Conservation (phyloP, 2,113 vertebrate species). For the Microtus ochrogaster region DNA sequence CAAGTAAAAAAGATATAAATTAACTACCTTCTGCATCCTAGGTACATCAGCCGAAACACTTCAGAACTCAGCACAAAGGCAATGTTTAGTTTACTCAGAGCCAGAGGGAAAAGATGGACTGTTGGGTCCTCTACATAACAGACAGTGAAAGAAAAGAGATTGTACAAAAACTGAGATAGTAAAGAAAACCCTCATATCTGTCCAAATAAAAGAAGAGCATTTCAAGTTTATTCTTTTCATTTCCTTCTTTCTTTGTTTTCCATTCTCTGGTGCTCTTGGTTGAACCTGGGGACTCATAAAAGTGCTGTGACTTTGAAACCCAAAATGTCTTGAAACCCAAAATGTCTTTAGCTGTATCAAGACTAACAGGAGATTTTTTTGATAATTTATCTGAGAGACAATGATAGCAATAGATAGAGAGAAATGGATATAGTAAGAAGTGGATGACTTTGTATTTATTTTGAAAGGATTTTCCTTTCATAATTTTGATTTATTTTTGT, state of each 20-base stretch:
- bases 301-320: not conserved
- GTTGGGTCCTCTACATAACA: not conserved
- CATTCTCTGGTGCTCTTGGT: not conserved
- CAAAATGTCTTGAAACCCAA: not conserved
- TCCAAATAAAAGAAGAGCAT: not conserved
- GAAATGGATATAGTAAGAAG: rapidly evolving
- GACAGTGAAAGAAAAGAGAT: not conserved
- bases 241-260: not conserved
- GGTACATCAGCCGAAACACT: not conserved
- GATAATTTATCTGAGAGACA: not conserved
- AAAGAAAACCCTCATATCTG: not conserved
- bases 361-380: rapidly evolving
- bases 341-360: not conserved
- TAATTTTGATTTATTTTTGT: not conserved
- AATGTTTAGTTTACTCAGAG: not conserved
- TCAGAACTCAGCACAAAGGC: not conserved
- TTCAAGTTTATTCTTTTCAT: not conserved
- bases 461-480: not conserved
- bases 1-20: not conserved
- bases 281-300: not conserved
- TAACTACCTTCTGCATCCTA: not conserved
- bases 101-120: not conserved
- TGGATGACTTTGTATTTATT: not conserved
- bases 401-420: not conserved
- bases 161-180: not conserved